Evolutionary conservation across 2,888 invertebrate genomes (phyloP), one percentile per base, ranked within the genome.

Genomic region (Cheilosia soror): DNA sequence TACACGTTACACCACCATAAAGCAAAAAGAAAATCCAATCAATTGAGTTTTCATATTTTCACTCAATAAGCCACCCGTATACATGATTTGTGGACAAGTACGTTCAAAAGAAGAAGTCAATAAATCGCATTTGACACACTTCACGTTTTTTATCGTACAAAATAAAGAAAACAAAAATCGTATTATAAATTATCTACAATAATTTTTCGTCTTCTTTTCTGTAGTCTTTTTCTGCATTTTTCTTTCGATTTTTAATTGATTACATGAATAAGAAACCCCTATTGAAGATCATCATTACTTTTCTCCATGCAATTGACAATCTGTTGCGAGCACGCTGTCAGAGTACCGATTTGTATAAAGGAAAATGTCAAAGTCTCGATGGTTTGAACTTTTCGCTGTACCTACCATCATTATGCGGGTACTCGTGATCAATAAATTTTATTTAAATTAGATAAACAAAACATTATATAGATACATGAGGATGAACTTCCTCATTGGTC

Each of bases 371-470:
- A 51, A 49, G 60, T 11, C 7, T 57, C 4, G 7, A n/a, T 13
- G 9, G 11, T 44, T 37, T 71, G 58, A 58, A 55, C 68, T 58
- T 58, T 58, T 33, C 7, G 55, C 55, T 55, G 31, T 31, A 53
- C 6, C n/a, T 31, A 53, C 6, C n/a, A 53, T 3, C 11, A 27
- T 58, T n/a, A 27, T 37, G 47, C 29, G 15, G 63, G 49, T 71
- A 63, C 57, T 79, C 78, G 78, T 79, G 78, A 79, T 51, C 78
- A 63, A 72, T 72, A 71, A 63, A 71, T 71, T 79, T 77, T 42
- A 42, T 57, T 62, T 51, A 71, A 65, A 72, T 55, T 49, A 29
- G 37, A 37, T 63, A 75, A 69, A 62, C 29, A 47, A 13, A 33
- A 37, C 33, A 44, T 31, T 44, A 3, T 44, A 3, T 51, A 11